Evolutionary conservation across 2,113 vertebrate genomes (phyloP).

Genomic region (Paratilapia polleni): DNA sequence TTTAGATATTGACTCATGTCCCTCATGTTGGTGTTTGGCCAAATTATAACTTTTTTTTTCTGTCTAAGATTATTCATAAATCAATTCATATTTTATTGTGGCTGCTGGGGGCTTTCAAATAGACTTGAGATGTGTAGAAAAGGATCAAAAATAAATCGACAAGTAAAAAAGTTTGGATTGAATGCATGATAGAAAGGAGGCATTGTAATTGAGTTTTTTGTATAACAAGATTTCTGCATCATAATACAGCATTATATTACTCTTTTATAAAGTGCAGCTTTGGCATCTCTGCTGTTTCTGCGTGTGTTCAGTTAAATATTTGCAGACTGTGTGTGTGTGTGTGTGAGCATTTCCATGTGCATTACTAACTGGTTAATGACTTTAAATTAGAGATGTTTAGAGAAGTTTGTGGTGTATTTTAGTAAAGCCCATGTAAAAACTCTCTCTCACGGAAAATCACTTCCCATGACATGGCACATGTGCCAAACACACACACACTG

Average conservation of each 20-base stretch:
- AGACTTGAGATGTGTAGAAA: conserved; percentile 39
- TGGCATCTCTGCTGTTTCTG: conserved; percentile 32
- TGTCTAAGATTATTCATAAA: conserved; percentile 67
- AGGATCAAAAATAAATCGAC: conserved; percentile 23
- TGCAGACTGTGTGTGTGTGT: conserved; percentile 24
- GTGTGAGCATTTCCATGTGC: conserved; percentile 4
- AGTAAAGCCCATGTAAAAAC: conserved; percentile 76
- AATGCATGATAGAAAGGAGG: neutral
- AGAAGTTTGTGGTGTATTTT: conserved; percentile 76
- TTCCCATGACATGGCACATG: conserved; percentile 75
- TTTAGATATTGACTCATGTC: conserved; percentile 60
- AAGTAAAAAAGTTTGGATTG: conserved; percentile 46
- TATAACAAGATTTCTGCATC: conserved; percentile 1
- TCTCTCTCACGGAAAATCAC: conserved; percentile 77
- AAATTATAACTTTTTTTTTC: conserved; percentile 53
- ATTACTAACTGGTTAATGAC: conserved; percentile 64
- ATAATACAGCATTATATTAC: conserved; percentile 3
- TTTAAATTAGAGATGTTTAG: conserved; percentile 71
- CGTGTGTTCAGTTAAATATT: conserved; percentile 68
- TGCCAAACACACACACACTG: conserved; percentile 41
- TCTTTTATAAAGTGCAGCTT: neutral
- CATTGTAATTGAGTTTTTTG: neutral
- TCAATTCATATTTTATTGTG: conserved; percentile 64
- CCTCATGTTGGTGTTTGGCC: conserved; percentile 52
- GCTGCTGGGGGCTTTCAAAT: conserved; percentile 52